phyloP scores from a whole-genome alignment of 2,888 invertebrate genomes.

The Ectemnius cavifrons region DNA sequence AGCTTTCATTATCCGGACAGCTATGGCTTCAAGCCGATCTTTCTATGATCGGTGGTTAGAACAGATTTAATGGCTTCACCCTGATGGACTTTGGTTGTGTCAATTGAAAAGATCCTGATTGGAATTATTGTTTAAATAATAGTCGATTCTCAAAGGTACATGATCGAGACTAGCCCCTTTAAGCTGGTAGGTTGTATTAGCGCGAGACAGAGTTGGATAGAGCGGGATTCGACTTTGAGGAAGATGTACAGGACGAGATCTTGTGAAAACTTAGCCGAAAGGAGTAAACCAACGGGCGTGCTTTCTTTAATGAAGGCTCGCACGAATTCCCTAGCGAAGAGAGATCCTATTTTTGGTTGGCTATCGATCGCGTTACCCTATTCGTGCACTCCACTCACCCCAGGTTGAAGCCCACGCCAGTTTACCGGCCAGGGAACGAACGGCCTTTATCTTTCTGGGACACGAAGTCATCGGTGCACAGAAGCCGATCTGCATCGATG shows the following conservation, averaged over 20 bases:
- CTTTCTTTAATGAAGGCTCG: conserved; percentile 29
- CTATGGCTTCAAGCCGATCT: no score
- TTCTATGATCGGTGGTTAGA: no score
- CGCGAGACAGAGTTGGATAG: no score
- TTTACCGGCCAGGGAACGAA: conserved; percentile 54
- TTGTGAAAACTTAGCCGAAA: no score
- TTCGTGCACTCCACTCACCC: conserved; percentile 58
- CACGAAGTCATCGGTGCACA: conserved; percentile 64
- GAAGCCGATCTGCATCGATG: conserved; percentile 62
- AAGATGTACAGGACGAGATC: no score
- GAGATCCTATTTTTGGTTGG: conserved; percentile 60
- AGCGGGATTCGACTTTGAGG: no score
- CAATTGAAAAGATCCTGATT: no score
- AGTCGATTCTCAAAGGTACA: neutral
- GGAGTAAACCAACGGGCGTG: no score
- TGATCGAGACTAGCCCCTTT: neutral
- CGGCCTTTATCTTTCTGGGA: conserved; percentile 67
- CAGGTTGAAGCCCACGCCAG: conserved; percentile 48
- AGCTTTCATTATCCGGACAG: no score
- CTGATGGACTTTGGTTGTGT: no score
- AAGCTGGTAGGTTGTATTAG: neutral
- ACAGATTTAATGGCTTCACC: no score
- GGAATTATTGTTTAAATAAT: neutral
- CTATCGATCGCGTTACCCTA: conserved; percentile 58
- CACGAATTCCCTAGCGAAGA: conserved; percentile 31